A percentile compares a stretch with the other conserved stretches of the same genome.
Conservation (phyloP, 2,888 invertebrate species). For the Nemurella pictetii region DNA sequence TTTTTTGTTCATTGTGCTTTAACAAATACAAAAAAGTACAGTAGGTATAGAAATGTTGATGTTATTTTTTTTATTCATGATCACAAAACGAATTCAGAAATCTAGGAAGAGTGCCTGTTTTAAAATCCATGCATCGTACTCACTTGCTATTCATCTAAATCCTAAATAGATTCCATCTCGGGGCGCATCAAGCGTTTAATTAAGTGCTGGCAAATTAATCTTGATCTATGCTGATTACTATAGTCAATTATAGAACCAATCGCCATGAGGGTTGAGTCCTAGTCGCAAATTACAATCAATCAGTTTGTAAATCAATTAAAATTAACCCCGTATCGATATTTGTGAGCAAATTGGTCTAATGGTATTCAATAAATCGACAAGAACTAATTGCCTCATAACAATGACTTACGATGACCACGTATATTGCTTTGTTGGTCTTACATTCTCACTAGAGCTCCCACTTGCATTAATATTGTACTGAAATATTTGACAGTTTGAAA, state of each 20-base stretch:
- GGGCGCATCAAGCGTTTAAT: background rate
- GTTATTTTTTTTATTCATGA: too few relatives aligned
- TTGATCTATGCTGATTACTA: constrained; percentile 21
- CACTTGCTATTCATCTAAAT: background rate
- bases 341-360: background rate
- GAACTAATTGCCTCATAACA: background rate
- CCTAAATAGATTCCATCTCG: background rate
- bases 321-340: background rate
- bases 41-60: too few relatives aligned
- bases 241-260: constrained; percentile 12
- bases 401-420: background rate
- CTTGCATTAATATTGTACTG: background rate
- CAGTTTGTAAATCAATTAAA: constrained; percentile 10
- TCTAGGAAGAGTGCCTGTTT: too few relatives aligned
- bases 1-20: too few relatives aligned
- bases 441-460: background rate
- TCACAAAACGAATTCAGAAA: too few relatives aligned
- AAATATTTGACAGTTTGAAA: background rate
- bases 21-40: too few relatives aligned
- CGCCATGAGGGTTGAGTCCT: constrained; percentile 8
- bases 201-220: constrained; percentile 6
- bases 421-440: too few relatives aligned
- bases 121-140: too few relatives aligned
- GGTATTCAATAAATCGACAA: background rate
- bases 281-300: constrained; percentile 15